Percentiles rank a stretch among this genome's conserved stretches.
Evolutionary conservation across 2,888 invertebrate species (phyloP).

Genomic region (Apocheima hispidaria): DNA sequence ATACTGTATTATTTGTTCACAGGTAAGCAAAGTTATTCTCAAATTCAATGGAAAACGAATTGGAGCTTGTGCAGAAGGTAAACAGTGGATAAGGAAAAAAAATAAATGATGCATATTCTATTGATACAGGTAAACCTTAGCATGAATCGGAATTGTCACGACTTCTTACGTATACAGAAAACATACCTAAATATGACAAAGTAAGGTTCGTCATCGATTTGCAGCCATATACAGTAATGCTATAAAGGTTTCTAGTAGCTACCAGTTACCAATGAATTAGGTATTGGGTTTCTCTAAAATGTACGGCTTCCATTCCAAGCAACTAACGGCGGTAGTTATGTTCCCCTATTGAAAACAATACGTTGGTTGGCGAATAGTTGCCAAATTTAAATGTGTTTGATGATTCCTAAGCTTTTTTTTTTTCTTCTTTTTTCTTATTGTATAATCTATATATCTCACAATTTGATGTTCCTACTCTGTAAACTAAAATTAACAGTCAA

Average conservation of each 20-base stretch:
- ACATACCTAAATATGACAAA: not conserved
- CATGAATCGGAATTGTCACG: not conserved
- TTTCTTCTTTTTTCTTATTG: too few relatives aligned
- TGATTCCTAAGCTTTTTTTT: too few relatives aligned
- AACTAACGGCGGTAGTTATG: too few relatives aligned
- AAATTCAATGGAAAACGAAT: slow-evolving; percentile 1
- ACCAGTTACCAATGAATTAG: not conserved
- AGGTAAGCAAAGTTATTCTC: slow-evolving; percentile 53
- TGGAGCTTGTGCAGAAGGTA: not conserved
- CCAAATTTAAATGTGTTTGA: too few relatives aligned
- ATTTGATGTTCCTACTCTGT: too few relatives aligned
- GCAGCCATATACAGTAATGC: not conserved
- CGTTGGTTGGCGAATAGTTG: too few relatives aligned
- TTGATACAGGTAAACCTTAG: not conserved
- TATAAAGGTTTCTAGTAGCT: not conserved
- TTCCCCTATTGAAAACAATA: too few relatives aligned
- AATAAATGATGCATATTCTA: not conserved
- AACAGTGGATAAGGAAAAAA: not conserved
- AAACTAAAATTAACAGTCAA: too few relatives aligned
- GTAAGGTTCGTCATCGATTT: not conserved
- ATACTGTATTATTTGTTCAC: slow-evolving; percentile 48
- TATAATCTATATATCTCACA: too few relatives aligned
- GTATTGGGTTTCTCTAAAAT: slow-evolving; percentile 22
- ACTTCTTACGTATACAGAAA: not conserved
- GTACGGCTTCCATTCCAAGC: too few relatives aligned